Evolutionary conservation across 2,113 vertebrate genomes (phyloP).

Genomic region (Dromiciops gliroides): DNA sequence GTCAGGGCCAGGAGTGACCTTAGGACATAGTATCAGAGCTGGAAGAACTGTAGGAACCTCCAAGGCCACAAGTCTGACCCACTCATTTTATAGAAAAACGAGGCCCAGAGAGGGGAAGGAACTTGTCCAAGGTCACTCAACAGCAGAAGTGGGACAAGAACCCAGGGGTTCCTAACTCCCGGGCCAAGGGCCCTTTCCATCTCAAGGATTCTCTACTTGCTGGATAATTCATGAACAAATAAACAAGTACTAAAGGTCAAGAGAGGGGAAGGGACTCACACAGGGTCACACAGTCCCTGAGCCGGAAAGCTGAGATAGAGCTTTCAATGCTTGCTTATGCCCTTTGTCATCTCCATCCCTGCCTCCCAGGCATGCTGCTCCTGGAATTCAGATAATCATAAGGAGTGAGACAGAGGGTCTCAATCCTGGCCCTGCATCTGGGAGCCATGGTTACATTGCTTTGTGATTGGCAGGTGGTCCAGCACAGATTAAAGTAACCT

Average conservation of each 20-base stretch:
- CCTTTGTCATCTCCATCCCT: not conserved
- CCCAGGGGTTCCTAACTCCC: not conserved
- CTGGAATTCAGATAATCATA: slow-evolving; percentile 20
- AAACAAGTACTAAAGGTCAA: not conserved
- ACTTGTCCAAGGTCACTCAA: not conserved
- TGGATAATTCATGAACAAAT: not conserved
- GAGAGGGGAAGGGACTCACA: not conserved
- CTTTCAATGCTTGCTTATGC: not conserved
- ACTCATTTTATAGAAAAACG: not conserved
- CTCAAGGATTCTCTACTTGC: not conserved
- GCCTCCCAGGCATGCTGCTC: not conserved
- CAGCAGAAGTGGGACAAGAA: not conserved
- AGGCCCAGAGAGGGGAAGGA: not conserved
- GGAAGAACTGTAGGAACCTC: not conserved
- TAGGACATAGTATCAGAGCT: not conserved
- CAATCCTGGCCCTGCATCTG: slow-evolving; percentile 62
- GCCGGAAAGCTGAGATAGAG: not conserved
- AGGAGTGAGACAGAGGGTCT: slow-evolving; percentile 29
- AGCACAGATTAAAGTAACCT: slow-evolving; percentile 38
- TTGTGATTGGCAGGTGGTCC: slow-evolving; percentile 74
- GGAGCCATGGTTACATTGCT: slow-evolving; percentile 76
- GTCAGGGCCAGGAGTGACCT: not conserved
- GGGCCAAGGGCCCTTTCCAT: not conserved
- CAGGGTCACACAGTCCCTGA: not conserved
- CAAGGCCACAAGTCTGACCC: not conserved